A percentile compares a stretch with the other conserved stretches of the same genome.
These are phyloP conservation scores for Ectropis grisescens DNA, from an alignment of 1,140 invertebrate species.

Conservation along the genomic window DNA sequence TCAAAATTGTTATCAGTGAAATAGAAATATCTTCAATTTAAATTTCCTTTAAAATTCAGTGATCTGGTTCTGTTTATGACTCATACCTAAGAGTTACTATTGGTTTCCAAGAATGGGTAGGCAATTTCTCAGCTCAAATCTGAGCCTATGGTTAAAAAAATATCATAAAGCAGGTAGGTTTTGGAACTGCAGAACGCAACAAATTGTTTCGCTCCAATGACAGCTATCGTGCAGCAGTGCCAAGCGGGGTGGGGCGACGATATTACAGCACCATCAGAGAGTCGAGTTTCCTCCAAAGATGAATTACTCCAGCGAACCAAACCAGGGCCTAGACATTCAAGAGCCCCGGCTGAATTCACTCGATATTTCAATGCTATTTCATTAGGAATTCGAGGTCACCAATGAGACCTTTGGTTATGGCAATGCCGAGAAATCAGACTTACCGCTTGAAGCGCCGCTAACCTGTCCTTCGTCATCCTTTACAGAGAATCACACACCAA, in stretches of 20 bases:
- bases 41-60: too few species aligned
- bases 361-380: conserved; percentile 35
- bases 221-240: conserved; percentile 42
- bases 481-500: conserved; percentile 73
- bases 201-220: conserved; percentile 49
- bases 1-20: too few species aligned
- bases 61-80: too few species aligned
- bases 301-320: too few species aligned
- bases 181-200: conserved; percentile 26
- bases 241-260: conserved; percentile 56
- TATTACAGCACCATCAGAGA: conserved; percentile 23
- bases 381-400: conserved; percentile 52
- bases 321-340: conserved; percentile 2
- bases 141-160: too few species aligned
- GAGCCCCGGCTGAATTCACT: conserved; percentile 9
- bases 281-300: conserved; percentile 4
- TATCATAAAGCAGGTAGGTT: too few species aligned
- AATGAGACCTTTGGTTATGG: conserved; percentile 46
- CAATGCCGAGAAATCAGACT: conserved; percentile 62
- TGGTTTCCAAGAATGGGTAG: too few species aligned
- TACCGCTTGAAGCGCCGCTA: conserved; percentile 95
- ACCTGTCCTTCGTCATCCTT: conserved; percentile 97
- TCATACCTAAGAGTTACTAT: too few species aligned
- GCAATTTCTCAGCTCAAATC: too few species aligned
- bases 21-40: too few species aligned